Evolutionary conservation across 2,797 vertebrate species (phyloP), one percentile per base, ranked within the genome.

Genomic region (Parotocinclus haroldoi): DNA sequence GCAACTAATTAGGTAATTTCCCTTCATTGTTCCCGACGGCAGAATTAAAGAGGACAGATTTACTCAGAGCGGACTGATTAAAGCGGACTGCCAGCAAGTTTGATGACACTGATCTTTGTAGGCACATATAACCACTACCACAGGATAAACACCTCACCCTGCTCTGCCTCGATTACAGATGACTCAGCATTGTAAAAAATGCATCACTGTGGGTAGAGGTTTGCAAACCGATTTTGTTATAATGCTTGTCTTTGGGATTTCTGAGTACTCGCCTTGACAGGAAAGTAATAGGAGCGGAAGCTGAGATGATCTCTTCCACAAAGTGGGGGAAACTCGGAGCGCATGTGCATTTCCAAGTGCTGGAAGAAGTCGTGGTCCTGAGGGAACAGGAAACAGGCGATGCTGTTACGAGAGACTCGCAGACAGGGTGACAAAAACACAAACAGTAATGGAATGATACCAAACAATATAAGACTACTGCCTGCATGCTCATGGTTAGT

Each of bases 361-460:
- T 99, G 97, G 85, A 99, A 99, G 83, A 99, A 99, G 82, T 99
- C 97, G 0, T 99, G 97, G 74, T 99, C 96, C 96, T 99, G 77
- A 46, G 63, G 7, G 71, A 8, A 64, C 9, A 70, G 2, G 1
- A 69, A 39, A 52, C 14, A 14, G 52, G 9, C 46, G 14, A 42
- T 42, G 40, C 40, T 4, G 8, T 42, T 42, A 3, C 4, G 40
- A 9, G 40, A 42, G 40, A 27, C 2, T 5, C 2, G 27, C 2
- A 2, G 27, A 27, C 40, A 42, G 9, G 1, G 9, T 42, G 8
- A 42, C 10, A 9, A 42, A 42, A 42, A 42, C 10, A 42, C 5
- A 40, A 40, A 40, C 38, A 42, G 40, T 42, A 42, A 3, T 42
- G 40, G 1, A 9, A 42, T 4, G 40, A 42, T 8, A 7, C 8